Evolutionary conservation across 2,888 invertebrate genomes (phyloP).

Genomic region (Cryptus viduatorius): DNA sequence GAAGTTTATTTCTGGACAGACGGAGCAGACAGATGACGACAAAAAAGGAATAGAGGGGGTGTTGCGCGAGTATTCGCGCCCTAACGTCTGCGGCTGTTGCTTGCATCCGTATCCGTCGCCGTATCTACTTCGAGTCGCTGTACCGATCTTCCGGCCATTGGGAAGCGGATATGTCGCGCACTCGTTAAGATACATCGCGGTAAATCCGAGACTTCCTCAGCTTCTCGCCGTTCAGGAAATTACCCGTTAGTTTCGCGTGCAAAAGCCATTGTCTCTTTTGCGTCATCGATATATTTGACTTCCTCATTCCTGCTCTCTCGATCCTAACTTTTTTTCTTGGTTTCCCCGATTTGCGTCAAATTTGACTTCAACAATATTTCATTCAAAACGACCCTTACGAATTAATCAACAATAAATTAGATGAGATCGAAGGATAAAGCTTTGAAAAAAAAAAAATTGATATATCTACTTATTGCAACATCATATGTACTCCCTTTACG

Average conservation of each 20-base stretch:
- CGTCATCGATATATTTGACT: too few relatives aligned
- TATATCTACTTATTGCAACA: too few relatives aligned
- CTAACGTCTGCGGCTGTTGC: slow-evolving; percentile 1
- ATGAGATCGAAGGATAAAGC: too few relatives aligned
- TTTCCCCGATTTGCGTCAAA: too few relatives aligned
- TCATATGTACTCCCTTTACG: not conserved
- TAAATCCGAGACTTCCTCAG: not conserved
- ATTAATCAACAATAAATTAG: too few relatives aligned
- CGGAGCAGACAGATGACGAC: slow-evolving; percentile 42
- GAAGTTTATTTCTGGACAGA: slow-evolving; percentile 59
- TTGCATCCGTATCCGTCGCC: slow-evolving; percentile 29
- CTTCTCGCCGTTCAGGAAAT: not conserved
- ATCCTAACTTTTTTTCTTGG: too few relatives aligned
- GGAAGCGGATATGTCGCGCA: slow-evolving; percentile 4
- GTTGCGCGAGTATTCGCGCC: not conserved
- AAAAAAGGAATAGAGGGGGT: slow-evolving; percentile 27
- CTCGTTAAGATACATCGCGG: not conserved
- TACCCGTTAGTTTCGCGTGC: too few relatives aligned
- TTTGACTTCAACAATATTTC: too few relatives aligned
- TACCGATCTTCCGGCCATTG: slow-evolving; percentile 17
- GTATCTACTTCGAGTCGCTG: slow-evolving; percentile 28
- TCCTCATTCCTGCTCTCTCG: too few relatives aligned
- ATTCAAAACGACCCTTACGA: too few relatives aligned
- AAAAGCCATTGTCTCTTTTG: too few relatives aligned
- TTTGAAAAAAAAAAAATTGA: too few relatives aligned